phyloP scores from a whole-genome alignment of 2,797 vertebrate genomes.

The Pogonophryne albipinna region DNA sequence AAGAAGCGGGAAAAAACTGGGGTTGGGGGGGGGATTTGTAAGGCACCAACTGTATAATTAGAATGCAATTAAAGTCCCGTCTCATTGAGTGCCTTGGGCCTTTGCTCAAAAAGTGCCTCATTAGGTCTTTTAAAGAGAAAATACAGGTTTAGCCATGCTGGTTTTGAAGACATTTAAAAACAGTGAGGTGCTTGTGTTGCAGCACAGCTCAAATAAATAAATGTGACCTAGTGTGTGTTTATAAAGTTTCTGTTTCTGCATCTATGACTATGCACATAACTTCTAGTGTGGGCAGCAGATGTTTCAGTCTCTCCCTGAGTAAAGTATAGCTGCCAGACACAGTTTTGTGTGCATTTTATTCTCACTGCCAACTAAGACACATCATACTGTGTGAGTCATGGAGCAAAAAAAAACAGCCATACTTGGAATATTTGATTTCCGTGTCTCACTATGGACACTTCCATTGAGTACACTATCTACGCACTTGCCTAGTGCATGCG shows the following conservation, averaged over 20 bases:
- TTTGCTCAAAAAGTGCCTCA: conserved; percentile 26
- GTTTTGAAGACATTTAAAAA: background rate
- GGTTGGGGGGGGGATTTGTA: conserved; percentile 4
- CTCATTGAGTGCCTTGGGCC: conserved; percentile 11
- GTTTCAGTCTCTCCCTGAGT: conserved; percentile 20
- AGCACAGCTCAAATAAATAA: conserved; percentile 9
- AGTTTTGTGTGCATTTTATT: conserved; percentile 25
- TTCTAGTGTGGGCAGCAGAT: conserved; percentile 49
- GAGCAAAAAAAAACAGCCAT: conserved; percentile 32
- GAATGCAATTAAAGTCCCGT: conserved; percentile 52
- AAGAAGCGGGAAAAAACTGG: conserved; percentile 4
- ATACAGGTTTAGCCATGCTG: background rate
- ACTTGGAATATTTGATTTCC: background rate
- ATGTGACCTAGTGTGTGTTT: background rate
- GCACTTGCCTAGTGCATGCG: no score
- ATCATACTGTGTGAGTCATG: conserved; percentile 40
- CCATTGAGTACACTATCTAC: no score
- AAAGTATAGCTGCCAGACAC: conserved; percentile 19
- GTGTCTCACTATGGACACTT: no score
- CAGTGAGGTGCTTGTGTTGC: no score
- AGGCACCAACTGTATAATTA: conserved; percentile 46
- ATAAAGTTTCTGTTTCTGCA: conserved; percentile 1
- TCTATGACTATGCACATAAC: background rate
- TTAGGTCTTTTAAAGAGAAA: conserved; percentile 37
- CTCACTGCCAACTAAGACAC: conserved; percentile 32